A percentile compares a stretch with the other conserved stretches of the same genome.
Evolutionary conservation across 2,113 vertebrate genomes (phyloP).

Genomic region (Dasyornis broadbenti): DNA sequence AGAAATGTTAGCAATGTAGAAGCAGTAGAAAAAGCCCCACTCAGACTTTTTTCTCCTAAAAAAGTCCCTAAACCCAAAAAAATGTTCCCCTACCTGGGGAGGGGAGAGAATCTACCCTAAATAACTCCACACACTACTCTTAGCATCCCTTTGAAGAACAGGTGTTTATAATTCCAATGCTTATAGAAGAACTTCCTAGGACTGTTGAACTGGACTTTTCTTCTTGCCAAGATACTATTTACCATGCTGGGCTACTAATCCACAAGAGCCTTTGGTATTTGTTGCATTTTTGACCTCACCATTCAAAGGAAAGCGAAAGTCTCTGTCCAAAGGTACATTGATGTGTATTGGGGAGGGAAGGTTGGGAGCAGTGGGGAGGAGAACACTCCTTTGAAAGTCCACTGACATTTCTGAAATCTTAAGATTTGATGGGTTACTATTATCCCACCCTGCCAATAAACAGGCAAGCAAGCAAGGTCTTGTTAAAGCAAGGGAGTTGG

Average conservation of each 20-base stretch:
- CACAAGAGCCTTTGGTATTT: fast-evolving
- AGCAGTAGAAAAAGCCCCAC: not conserved
- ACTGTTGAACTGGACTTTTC: not conserved
- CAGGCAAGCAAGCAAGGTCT: not conserved
- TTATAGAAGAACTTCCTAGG: not conserved
- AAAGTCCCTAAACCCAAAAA: not conserved
- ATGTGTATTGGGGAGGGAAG: not conserved
- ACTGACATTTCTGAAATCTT: not conserved
- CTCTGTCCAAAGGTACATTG: not conserved
- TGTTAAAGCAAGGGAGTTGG: not conserved
- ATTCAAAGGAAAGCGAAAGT: not conserved
- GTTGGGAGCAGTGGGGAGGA: not conserved
- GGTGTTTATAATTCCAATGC: not conserved
- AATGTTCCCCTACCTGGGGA: fast-evolving
- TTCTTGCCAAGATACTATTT: not conserved
- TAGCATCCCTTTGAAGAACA: not conserved
- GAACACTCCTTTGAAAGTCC: not conserved
- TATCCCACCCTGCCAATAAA: not conserved
- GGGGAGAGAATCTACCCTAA: not conserved
- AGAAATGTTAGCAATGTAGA: not conserved
- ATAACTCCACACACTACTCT: not conserved
- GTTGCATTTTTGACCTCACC: not conserved
- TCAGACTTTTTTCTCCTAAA: fast-evolving
- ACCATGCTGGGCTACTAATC: not conserved
- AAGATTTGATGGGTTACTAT: not conserved